Conservation (phyloP, 2,888 invertebrate genomes). For the Lithodes maja region DNA sequence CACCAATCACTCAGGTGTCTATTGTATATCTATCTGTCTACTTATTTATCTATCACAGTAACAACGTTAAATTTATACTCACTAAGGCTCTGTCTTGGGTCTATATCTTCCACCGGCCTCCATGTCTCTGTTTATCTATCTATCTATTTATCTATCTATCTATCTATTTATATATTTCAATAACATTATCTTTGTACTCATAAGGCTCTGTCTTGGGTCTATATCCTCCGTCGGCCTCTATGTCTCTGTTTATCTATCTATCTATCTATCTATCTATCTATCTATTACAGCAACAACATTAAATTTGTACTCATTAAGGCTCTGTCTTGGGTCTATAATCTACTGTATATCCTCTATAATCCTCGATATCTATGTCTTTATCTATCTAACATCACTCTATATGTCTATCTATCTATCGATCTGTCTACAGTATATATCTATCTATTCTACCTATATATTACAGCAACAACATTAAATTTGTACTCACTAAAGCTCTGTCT, state of each 20-base stretch:
- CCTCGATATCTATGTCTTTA: conserved; percentile 10
- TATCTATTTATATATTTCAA: neutral
- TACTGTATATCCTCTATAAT: conserved; percentile 37
- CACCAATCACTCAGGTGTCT: too few species aligned
- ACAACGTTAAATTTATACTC: neutral
- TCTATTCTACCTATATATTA: neutral
- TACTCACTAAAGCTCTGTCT: neutral
- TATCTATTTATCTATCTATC: neutral
- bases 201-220: too few species aligned
- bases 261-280: neutral
- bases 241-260: neutral
- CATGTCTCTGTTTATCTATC: neutral
- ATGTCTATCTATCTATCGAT: neutral
- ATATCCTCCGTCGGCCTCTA: neutral
- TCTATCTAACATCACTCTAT: neutral
- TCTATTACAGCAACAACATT: neutral
- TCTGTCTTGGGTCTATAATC: conserved; percentile 43
- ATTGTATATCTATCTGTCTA: too few species aligned
- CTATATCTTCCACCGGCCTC: neutral
- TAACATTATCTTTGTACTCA: neutral
- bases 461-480: neutral
- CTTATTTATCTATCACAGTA: too few species aligned
- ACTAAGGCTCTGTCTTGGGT: neutral
- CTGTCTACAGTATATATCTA: neutral
- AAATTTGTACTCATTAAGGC: conserved; percentile 55